Evolutionary conservation across 2,888 invertebrate genomes (phyloP).

Genomic region (Gymnocheta viridis): DNA sequence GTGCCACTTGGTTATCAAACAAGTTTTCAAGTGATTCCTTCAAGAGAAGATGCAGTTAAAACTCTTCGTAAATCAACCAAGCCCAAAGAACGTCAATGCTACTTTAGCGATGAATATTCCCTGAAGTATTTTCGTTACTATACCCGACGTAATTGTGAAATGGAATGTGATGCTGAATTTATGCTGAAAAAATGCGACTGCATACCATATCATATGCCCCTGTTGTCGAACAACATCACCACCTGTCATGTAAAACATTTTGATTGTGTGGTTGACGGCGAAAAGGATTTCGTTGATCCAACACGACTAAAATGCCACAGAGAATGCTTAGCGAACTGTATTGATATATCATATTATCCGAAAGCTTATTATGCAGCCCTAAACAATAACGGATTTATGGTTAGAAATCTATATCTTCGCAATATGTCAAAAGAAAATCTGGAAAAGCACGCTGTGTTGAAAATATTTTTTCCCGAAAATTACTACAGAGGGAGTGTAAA

Average conservation of each 20-base stretch:
- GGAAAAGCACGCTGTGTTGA: slow-evolving; percentile 87
- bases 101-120: slow-evolving; percentile 87
- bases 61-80: slow-evolving; percentile 84
- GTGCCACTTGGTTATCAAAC: slow-evolving; percentile 88
- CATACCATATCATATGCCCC: slow-evolving; percentile 78
- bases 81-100: slow-evolving; percentile 86
- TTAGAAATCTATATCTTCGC: slow-evolving; percentile 70
- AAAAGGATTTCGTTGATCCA: slow-evolving; percentile 67
- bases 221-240: slow-evolving; percentile 85
- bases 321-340: slow-evolving; percentile 88
- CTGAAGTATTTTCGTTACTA: slow-evolving; percentile 85
- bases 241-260: slow-evolving; percentile 88
- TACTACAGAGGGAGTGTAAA: slow-evolving; percentile 87
- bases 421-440: slow-evolving; percentile 73
- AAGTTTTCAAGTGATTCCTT: slow-evolving; percentile 85
- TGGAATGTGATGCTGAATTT: slow-evolving; percentile 85
- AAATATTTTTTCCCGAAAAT: slow-evolving; percentile 87
- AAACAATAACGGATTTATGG: slow-evolving; percentile 73
- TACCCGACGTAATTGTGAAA: slow-evolving; percentile 79
- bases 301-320: slow-evolving; percentile 72
- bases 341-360: slow-evolving; percentile 86
- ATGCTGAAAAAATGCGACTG: slow-evolving; percentile 74
- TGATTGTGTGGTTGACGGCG: slow-evolving; percentile 83
- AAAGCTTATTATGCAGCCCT: slow-evolving; percentile 84
- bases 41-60: slow-evolving; percentile 85